phyloP scores from a whole-genome alignment of 2,888 invertebrate species.

The Scrobipalpa atriplicella region DNA sequence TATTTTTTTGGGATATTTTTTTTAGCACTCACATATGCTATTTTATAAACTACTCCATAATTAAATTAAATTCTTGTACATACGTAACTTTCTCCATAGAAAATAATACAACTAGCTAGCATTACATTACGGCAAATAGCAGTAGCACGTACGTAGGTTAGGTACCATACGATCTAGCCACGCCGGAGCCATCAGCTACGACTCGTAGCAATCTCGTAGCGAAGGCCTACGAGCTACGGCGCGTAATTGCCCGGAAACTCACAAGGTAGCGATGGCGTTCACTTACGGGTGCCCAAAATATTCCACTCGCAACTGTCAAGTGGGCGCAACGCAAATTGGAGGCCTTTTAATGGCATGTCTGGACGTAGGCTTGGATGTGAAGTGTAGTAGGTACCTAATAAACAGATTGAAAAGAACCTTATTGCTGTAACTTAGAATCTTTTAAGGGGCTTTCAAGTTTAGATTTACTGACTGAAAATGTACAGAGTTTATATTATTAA shows the following conservation, averaged over 20 bases:
- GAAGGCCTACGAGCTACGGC: not conserved
- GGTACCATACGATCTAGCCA: not conserved
- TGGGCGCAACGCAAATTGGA: constrained; percentile 10
- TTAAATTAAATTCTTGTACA: too few species aligned
- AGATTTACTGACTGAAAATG: not conserved
- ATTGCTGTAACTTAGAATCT: not conserved
- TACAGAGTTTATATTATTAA: too few species aligned
- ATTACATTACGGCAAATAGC: too few species aligned
- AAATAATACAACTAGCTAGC: too few species aligned
- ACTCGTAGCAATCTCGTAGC: constrained; percentile 23
- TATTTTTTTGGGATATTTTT: too few species aligned
- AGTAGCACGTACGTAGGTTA: too few species aligned
- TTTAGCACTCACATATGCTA: too few species aligned
- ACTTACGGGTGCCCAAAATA: not conserved
- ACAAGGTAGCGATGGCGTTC: constrained; percentile 6
- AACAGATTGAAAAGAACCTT: not conserved
- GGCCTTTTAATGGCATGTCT: constrained; percentile 9
- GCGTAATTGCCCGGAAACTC: constrained; percentile 18
- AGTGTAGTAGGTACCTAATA: not conserved
- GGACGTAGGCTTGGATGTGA: not conserved
- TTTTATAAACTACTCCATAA: too few species aligned
- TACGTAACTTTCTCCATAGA: too few species aligned
- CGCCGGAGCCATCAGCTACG: constrained; percentile 18
- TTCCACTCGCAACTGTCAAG: constrained; percentile 14
- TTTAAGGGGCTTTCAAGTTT: not conserved